A percentile compares a stretch with the other conserved stretches of the same genome.
phyloP scores from a whole-genome alignment of 2,797 vertebrate genomes.

The Sciurus carolinensis region DNA sequence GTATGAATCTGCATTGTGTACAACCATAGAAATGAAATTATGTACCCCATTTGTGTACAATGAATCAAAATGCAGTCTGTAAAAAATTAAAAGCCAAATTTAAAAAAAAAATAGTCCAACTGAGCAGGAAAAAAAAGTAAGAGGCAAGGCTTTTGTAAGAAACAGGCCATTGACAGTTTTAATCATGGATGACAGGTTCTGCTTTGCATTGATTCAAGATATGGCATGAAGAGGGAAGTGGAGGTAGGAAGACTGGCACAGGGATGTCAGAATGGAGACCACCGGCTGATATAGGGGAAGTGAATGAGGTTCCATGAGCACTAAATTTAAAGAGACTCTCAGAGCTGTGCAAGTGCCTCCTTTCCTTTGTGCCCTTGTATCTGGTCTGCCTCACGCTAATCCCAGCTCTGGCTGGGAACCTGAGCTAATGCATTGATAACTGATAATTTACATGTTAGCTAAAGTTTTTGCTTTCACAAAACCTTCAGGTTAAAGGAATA shows the following conservation, averaged over 20 bases:
- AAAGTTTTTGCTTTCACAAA: background rate
- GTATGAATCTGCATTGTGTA: too few relatives aligned
- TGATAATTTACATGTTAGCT: background rate
- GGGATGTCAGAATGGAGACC: background rate
- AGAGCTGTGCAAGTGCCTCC: background rate
- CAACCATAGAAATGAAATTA: too few relatives aligned
- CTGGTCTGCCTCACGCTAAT: background rate
- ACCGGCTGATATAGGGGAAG: background rate
- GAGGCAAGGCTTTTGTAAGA: background rate
- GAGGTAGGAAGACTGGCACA: background rate
- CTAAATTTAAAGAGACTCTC: background rate
- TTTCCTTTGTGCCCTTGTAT: background rate
- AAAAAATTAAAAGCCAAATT: too few relatives aligned
- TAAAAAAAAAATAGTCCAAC: background rate
- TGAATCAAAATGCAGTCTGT: too few relatives aligned
- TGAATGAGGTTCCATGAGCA: background rate
- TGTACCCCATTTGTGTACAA: too few relatives aligned
- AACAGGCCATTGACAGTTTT: background rate
- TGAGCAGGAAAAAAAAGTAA: background rate
- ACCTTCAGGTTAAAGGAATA: background rate
- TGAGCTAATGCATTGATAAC: background rate
- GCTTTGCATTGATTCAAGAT: background rate
- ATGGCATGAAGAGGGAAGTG: background rate
- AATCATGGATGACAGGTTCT: background rate
- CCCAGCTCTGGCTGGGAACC: background rate